phyloP scores from a whole-genome alignment of 2,888 invertebrate species.

The Anoncus sp. region DNA sequence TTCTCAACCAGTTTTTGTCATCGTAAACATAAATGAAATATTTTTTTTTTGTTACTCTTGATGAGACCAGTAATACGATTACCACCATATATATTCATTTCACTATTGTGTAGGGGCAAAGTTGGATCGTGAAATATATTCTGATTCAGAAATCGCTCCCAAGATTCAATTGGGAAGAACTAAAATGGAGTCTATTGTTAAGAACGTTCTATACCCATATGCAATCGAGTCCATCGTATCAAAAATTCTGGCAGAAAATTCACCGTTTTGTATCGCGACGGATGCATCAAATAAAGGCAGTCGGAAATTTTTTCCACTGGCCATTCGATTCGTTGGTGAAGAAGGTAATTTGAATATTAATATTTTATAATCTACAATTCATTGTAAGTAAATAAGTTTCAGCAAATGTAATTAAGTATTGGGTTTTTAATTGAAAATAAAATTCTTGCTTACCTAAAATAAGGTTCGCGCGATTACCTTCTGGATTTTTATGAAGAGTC shows the following conservation, averaged over 20 bases:
- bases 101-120: constrained; percentile 21
- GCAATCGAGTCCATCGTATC: constrained; percentile 25
- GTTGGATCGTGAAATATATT: constrained; percentile 37
- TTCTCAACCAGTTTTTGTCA: constrained; percentile 3
- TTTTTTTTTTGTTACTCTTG: constrained; percentile 16
- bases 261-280: constrained; percentile 37
- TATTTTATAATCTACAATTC: constrained; percentile 26
- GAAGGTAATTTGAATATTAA: constrained; percentile 34
- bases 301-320: constrained; percentile 49
- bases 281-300: constrained; percentile 48
- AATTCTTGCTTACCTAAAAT: constrained; percentile 13
- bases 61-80: constrained; percentile 10
- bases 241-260: constrained; percentile 20
- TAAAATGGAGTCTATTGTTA: constrained; percentile 45
- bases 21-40: constrained; percentile 12
- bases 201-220: constrained; percentile 44
- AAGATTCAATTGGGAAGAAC: constrained; percentile 54
- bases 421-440: constrained; percentile 19
- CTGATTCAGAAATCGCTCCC: constrained; percentile 39
- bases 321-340: constrained; percentile 42
- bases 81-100: constrained; percentile 12
- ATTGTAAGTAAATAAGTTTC: constrained; percentile 17
- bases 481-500: constrained; percentile 55
- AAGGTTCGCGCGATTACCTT: constrained; percentile 41
- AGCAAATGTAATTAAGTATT: constrained; percentile 11